Evolutionary conservation across 2,797 vertebrate species (phyloP).

Genomic region (Tenualosa thibaudeaui): DNA sequence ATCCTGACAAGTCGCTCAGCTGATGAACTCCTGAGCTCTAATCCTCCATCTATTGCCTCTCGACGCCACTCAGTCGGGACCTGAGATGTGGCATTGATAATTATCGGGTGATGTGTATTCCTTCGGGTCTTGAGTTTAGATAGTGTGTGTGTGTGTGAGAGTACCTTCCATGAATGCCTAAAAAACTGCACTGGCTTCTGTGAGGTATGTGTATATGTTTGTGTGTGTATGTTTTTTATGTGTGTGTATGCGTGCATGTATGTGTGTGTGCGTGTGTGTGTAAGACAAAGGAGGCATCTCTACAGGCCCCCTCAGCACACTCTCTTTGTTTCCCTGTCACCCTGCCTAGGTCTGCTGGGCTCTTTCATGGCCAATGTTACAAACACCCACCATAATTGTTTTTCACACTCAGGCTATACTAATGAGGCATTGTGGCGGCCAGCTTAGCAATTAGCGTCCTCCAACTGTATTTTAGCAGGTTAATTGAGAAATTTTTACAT

Average conservation of each 20-base stretch:
- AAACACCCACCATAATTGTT: conserved; percentile 80
- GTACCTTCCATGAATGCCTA: neutral
- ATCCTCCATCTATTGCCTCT: conserved; percentile 30
- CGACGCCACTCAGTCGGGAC: neutral
- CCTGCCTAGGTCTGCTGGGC: conserved; percentile 70
- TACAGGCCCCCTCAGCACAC: conserved; percentile 1
- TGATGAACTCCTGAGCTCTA: conserved; percentile 34
- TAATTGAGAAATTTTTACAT: conserved; percentile 86
- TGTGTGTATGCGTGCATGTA: neutral
- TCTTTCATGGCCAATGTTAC: conserved; percentile 78
- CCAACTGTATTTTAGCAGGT: conserved; percentile 87
- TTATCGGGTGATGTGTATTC: conserved; percentile 24
- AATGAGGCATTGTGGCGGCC: conserved; percentile 86
- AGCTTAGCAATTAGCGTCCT: conserved; percentile 87
- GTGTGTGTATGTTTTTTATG: neutral
- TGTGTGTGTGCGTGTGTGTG: neutral
- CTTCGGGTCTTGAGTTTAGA: neutral
- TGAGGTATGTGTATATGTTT: neutral
- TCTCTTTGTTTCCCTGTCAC: conserved; percentile 18
- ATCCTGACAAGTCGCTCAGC: conserved; percentile 22
- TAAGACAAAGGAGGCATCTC: conserved; percentile 18
- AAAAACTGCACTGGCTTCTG: neutral
- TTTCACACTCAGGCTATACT: conserved; percentile 84
- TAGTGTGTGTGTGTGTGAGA: conserved; percentile 1
- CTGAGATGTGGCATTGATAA: conserved; percentile 15